Base-by-base conservation (phyloP, 2,888 invertebrate species). In the Amphimallon solstitiale region DNA sequence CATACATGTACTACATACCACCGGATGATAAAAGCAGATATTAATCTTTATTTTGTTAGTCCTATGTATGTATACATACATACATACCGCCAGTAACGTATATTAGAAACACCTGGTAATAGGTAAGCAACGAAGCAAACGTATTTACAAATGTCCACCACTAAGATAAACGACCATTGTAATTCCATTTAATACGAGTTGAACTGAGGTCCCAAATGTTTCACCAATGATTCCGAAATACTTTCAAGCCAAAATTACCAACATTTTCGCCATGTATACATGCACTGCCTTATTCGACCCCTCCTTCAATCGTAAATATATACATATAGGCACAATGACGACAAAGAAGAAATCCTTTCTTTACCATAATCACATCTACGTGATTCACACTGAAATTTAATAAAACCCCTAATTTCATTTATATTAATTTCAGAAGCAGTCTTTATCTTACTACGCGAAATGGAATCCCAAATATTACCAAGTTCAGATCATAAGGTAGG, bases 131-230 rank as follows among this genome's bases (percentile, higher is more conserved):
- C 45, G 40, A 29, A 23, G 29, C 29, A 23, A 46, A 21, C 45
- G 63, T 63, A 63, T 63, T 51, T 63, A 51, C 51, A 63, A 63
- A 63, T 51, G 63, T 51, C 51, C 61, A 19, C 48, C 46, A 43
- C 52, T 12, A 63, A 63, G 63, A 63, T 63, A 52, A 63, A 63
- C 51, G 51, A 48, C 52, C 52, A 63, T 63, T 63, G 63, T 63
- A 63, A 63, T 63, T 63, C 63, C 52, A 52, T 63, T 63, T 63
- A 63, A 51, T 51, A 63, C 63, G 38, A 52, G 51, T 51, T 40
- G 63, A 52, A 63, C 35, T 35, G 51, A 14, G 38, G 38, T 37
- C 38, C 63, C 51, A 43, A 40, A 14, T 52, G 37, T 38, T 37
- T 29, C 63, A 15, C 51, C 51, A 21, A 63, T 63, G 61, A 61